Conservation (phyloP, 1,140 invertebrate genomes). For the Goniozus legneri region DNA sequence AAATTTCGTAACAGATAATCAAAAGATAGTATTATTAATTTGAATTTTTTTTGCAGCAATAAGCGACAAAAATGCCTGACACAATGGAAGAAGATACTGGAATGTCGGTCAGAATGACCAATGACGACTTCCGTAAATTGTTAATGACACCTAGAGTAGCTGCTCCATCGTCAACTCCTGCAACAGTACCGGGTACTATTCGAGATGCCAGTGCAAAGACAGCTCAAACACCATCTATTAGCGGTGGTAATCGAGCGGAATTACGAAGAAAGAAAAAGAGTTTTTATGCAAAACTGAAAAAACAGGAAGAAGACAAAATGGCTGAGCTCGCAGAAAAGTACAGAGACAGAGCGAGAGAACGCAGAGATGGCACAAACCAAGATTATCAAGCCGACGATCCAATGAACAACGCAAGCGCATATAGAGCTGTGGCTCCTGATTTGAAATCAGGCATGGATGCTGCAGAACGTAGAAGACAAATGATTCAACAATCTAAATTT, state of each 20-base stretch:
- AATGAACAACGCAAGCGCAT: conserved; percentile 83
- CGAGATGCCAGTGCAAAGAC: conserved; percentile 62
- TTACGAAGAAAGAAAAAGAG: conserved; percentile 80
- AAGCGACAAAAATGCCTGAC: conserved; percentile 51
- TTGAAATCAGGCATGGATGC: conserved; percentile 90
- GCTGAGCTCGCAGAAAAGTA: conserved; percentile 95
- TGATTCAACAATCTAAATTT: conserved; percentile 99
- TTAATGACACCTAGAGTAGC: conserved; percentile 88
- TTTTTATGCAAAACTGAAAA: conserved; percentile 91
- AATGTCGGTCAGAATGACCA: conserved; percentile 76
- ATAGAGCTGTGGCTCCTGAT: conserved; percentile 93
- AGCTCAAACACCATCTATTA: conserved; percentile 43
- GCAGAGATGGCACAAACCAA: conserved; percentile 81
- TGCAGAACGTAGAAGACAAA: conserved; percentile 89
- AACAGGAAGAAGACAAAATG: conserved; percentile 93
- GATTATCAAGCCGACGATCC: conserved; percentile 82
- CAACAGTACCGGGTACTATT: conserved; percentile 51
- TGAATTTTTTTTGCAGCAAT: no score
- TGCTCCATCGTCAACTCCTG: conserved; percentile 55
- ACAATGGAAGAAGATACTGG: conserved; percentile 51
- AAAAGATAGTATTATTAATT: no score
- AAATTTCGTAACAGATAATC: background rate
- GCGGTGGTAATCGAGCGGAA: conserved; percentile 64
- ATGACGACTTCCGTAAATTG: conserved; percentile 94
- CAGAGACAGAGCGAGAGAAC: conserved; percentile 88